Conservation (phyloP, 1,140 invertebrate species). For the Drosophila dunni region DNA sequence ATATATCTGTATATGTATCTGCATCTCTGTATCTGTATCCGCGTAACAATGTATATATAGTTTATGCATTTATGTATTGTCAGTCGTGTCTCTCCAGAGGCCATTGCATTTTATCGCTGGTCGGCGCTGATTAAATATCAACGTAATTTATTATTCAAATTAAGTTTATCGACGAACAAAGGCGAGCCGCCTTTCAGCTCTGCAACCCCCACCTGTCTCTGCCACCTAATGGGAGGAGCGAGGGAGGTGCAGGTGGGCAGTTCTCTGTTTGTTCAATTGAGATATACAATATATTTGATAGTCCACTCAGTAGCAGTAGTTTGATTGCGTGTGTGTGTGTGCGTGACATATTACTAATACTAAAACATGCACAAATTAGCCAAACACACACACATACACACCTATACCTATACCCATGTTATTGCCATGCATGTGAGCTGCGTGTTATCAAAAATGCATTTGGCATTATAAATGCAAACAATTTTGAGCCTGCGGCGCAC, state of each 20-base stretch:
- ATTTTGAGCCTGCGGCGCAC: conserved; percentile 3
- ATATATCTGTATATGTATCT: conserved; percentile 15
- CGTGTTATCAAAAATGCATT: conserved; percentile 74
- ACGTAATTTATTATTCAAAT: conserved; percentile 83
- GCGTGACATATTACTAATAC: conserved; percentile 62
- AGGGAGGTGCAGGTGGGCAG: background rate
- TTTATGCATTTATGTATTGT: conserved; percentile 6
- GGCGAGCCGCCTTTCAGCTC: conserved; percentile 30
- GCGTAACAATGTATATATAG: conserved; percentile 3
- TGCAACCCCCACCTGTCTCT: background rate
- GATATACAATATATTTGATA: conserved; percentile 67
- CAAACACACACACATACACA: conserved; percentile 35
- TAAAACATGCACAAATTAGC: conserved; percentile 63
- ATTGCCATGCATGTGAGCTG: conserved; percentile 3
- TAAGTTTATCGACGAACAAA: conserved; percentile 79
- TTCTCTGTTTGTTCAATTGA: conserved; percentile 44
- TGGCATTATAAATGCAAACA: conserved; percentile 52
- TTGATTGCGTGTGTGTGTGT: conserved; percentile 23
- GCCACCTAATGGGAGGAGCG: background rate
- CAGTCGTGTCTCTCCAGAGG: conserved; percentile 37
- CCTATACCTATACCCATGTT: background rate
- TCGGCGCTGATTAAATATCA: conserved; percentile 79
- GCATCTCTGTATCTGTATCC: background rate
- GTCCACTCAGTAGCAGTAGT: conserved; percentile 18
- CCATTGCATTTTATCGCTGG: conserved; percentile 77